Base-by-base conservation (phyloP, 1,140 invertebrate genomes). In the Episyrphus balteatus region DNA sequence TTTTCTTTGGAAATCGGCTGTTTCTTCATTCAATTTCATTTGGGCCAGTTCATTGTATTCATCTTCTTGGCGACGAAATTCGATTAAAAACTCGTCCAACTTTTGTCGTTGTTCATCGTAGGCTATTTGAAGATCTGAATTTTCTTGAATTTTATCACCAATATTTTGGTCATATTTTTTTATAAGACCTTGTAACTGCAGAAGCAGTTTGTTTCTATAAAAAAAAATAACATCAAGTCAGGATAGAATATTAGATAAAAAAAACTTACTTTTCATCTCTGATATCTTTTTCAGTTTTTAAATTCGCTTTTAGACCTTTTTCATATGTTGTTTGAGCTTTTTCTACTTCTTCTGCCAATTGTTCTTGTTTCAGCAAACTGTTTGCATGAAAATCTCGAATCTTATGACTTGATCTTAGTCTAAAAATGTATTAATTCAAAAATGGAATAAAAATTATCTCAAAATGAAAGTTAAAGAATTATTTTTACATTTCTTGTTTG, bases 61-160 rank as follows among this genome's bases (percentile, higher is more conserved):
- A 14, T 12, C 43, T 17, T 53, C 49, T 18, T 51, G 46, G 5
- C 37, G 19, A 19, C 42, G 21, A 34, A 48, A 53, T 43, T 44
- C 39, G 3, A 44, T 34, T 18, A 53, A 30, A 33, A 53, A 53
- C 39, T 48, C 46, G 17, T 53, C 52, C 14, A 51, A 53, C 14
- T 42, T 15, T 31, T 38, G 6, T 31, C 45, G 47, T 26, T 51
- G 40, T 17, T 41, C 38, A 18, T 50, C 46, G 31, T 44, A 44
- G 18, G 41, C 39, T 11, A 42, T 33, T 47, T 53, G 36, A 7
- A 53, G 30, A 33, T 43, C 33, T 26, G 47, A 21, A n/a, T 48
- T 48, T 30, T 53, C 52, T 21, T 46, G 46, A n/a, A 51, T 51
- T 51, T 51, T 50, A 31, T 53, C 52, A 14, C 49, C 46, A 43